These are phyloP conservation scores for Orthochromis malagaraziensis DNA, from an alignment of 2,113 vertebrate species.

Conservation along the genomic window DNA sequence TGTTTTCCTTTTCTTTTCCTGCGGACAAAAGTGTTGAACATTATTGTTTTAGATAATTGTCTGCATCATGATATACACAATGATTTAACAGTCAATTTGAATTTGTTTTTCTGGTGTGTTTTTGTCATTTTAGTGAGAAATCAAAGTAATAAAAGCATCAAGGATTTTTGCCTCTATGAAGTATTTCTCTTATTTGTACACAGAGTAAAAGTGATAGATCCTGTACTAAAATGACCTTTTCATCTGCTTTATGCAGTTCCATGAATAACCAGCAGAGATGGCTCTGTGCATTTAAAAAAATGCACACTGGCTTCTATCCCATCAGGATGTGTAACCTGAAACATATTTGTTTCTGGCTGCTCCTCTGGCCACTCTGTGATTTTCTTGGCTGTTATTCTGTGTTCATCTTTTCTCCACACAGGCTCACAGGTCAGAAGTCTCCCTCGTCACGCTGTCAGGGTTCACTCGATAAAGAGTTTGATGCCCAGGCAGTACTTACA, in stretches of 20 bases:
- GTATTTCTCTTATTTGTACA: neutral
- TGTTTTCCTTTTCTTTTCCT: neutral
- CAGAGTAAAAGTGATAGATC: neutral
- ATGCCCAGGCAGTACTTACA: neutral
- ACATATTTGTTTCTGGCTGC: neutral
- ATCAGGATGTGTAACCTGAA: neutral
- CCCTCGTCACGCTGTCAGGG: neutral
- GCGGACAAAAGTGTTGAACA: neutral
- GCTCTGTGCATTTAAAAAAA: neutral
- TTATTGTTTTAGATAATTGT: neutral
- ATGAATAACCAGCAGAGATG: neutral
- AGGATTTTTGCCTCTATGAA: neutral
- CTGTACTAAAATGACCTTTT: neutral
- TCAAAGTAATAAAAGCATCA: neutral
- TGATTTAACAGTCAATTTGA: neutral
- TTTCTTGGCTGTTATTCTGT: neutral
- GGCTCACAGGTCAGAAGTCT: neutral
- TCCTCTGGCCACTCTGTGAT: neutral
- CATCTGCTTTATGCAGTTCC: neutral
- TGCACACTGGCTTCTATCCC: neutral
- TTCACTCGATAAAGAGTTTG: neutral
- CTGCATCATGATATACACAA: neutral
- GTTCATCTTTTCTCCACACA: neutral
- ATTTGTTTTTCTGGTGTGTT: neutral
- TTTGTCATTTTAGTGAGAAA: neutral